A percentile compares a stretch with the other conserved stretches of the same genome.
Conservation (phyloP, 2,888 invertebrate species). For the Monopis laevigella region DNA sequence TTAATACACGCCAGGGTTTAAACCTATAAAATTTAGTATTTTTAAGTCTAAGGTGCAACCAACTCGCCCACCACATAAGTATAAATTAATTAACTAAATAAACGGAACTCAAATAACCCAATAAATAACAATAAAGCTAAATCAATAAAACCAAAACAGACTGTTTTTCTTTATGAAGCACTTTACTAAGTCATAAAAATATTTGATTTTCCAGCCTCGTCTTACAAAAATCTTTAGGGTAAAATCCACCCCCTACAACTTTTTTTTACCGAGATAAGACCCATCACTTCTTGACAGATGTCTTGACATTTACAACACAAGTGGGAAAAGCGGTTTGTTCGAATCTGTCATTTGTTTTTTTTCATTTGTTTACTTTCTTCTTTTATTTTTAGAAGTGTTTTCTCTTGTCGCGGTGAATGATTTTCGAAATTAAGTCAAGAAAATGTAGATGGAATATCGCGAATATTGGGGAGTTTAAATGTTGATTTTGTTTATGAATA, state of each 20-base stretch:
- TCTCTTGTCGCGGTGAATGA: too few relatives aligned
- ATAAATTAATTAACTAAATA: too few relatives aligned
- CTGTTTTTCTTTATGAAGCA: constrained; percentile 27
- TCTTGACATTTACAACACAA: constrained; percentile 34
- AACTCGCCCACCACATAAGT: too few relatives aligned
- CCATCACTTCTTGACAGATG: constrained; percentile 59
- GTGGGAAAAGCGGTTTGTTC: constrained; percentile 10
- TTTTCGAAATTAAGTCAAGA: too few relatives aligned
- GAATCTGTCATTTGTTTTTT: constrained; percentile 1
- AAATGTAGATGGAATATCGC: too few relatives aligned
- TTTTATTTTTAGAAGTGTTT: constrained; percentile 8
- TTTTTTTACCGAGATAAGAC: constrained; percentile 45
- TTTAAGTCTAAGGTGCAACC: too few relatives aligned
- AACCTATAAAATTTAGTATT: too few relatives aligned
- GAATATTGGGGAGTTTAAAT: too few relatives aligned
- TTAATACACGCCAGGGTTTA: too few relatives aligned
- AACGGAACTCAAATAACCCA: background rate
- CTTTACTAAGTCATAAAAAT: constrained; percentile 67
- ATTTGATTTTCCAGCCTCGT: constrained; percentile 44
- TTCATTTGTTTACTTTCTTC: constrained; percentile 2
- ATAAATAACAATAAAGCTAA: constrained; percentile 1
- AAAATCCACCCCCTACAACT: constrained; percentile 30
- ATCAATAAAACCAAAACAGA: constrained; percentile 5
- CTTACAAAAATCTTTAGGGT: constrained; percentile 28
- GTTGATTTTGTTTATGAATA: too few relatives aligned